These are phyloP conservation scores for Cyprinodon tularosa DNA, from an alignment of 2,113 vertebrate species.

Conservation along the genomic window DNA sequence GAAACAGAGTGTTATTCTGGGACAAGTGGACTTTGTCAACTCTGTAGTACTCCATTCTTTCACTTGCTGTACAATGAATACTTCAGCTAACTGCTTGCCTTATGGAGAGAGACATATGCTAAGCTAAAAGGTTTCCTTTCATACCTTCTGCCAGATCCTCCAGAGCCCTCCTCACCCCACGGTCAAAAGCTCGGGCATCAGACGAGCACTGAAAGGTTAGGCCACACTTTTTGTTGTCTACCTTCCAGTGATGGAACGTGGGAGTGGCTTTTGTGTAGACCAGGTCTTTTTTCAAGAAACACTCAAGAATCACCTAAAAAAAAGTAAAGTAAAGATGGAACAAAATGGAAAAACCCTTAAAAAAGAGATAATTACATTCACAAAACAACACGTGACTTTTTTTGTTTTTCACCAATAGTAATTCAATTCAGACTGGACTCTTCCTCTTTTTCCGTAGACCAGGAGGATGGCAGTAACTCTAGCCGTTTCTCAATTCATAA, in stretches of 20 bases:
- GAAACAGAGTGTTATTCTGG: no score
- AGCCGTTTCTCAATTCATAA: no score
- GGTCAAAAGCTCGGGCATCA: conserved; percentile 93
- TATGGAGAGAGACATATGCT: no score
- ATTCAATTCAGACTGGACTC: no score
- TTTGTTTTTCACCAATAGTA: no score
- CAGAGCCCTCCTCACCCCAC: conserved; percentile 95
- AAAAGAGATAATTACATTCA: background rate
- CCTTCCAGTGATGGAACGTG: conserved; percentile 97
- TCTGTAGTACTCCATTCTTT: no score
- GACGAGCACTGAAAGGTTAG: conserved; percentile 95
- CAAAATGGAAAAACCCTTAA: background rate
- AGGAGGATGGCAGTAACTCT: no score
- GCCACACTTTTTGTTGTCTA: conserved; percentile 94
- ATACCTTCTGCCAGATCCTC: conserved; percentile 97
- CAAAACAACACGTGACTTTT: background rate
- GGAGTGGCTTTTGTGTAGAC: conserved; percentile 97
- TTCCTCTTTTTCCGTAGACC: no score
- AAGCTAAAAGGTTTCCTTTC: background rate
- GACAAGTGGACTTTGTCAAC: no score
- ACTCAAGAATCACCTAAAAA: conserved; percentile 92
- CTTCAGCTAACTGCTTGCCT: no score
- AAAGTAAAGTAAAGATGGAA: background rate
- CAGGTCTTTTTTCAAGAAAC: conserved; percentile 94
- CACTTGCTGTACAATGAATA: no score